Conservation (phyloP, 2,113 vertebrate genomes). For the Centrocercus urophasianus region DNA sequence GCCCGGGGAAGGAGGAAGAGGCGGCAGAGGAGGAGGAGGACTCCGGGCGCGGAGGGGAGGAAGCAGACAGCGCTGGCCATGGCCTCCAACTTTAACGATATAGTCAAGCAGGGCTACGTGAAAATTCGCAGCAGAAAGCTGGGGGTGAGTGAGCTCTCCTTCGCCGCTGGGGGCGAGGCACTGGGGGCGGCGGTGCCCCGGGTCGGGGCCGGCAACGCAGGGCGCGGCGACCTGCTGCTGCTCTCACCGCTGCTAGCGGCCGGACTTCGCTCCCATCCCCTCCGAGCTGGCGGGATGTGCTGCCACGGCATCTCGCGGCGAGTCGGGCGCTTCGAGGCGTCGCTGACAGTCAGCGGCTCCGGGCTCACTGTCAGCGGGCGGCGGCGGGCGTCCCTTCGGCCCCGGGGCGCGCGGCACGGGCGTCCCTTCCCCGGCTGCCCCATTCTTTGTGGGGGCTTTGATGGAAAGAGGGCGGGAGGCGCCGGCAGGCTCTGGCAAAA, state of each 20-base stretch:
- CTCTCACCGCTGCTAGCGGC: not conserved
- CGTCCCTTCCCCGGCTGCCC: not conserved
- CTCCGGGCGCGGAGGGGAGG: not conserved
- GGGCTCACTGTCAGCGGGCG: not conserved
- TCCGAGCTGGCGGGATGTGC: not conserved
- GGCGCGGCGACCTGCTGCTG: conserved; percentile 37
- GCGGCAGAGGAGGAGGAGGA: not conserved
- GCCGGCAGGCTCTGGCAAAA: not conserved
- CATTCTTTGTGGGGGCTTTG: not conserved
- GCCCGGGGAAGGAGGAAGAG: not conserved
- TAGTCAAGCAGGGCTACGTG: conserved; percentile 98
- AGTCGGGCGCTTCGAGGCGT: not conserved
- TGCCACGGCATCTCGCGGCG: not conserved
- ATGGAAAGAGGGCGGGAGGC: not conserved
- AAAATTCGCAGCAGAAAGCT: conserved; percentile 97
- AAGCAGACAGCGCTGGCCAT: conserved; percentile 78
- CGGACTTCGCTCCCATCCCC: not conserved
- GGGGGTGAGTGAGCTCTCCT: conserved; percentile 89
- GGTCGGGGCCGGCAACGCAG: not conserved
- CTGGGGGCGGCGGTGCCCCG: not conserved
- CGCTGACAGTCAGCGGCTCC: not conserved
- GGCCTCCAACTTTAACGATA: conserved; percentile 99
- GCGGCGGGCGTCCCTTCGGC: not conserved
- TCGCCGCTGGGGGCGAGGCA: not conserved
- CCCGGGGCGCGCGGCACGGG: not conserved